phyloP scores from a whole-genome alignment of 2,888 invertebrate genomes.

The Formica aserva region DNA sequence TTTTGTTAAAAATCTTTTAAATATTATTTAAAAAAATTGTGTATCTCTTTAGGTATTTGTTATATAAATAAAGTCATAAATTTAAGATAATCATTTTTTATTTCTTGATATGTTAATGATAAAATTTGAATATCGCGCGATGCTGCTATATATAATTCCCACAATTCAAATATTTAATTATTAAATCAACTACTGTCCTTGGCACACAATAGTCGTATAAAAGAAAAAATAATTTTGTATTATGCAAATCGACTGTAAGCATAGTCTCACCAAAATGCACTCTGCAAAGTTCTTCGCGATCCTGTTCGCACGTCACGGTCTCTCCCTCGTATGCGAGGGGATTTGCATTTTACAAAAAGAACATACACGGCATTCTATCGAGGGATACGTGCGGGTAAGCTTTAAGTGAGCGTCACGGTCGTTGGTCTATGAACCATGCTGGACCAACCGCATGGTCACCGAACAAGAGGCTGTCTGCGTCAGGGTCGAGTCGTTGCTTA shows the following conservation, averaged over 20 bases:
- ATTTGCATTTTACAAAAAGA: conserved; percentile 74
- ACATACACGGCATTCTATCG: conserved; percentile 59
- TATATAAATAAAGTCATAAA: neutral
- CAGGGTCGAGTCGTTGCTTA: conserved; percentile 73
- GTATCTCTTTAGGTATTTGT: neutral
- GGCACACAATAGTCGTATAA: neutral
- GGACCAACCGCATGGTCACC: conserved; percentile 62
- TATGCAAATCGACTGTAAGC: neutral
- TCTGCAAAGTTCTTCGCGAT: conserved; percentile 57
- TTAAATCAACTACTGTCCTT: neutral
- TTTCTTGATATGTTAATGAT: conserved; percentile 68
- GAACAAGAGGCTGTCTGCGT: conserved; percentile 67
- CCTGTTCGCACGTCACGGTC: conserved; percentile 68
- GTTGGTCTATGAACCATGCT: conserved; percentile 62
- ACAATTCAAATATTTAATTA: neutral
- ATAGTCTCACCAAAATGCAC: conserved; percentile 60
- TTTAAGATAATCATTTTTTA: conserved; percentile 56
- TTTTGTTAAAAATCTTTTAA: neutral
- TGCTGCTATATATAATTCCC: neutral
- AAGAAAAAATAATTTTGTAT: neutral
- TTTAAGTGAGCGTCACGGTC: conserved; percentile 60
- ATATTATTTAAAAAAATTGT: neutral
- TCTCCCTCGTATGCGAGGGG: conserved; percentile 55
- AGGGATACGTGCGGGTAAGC: conserved; percentile 61
- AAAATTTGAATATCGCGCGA: conserved; percentile 38